Evolutionary conservation across 2,797 vertebrate species (phyloP).

Genomic region (Gymnocypris eckloni): DNA sequence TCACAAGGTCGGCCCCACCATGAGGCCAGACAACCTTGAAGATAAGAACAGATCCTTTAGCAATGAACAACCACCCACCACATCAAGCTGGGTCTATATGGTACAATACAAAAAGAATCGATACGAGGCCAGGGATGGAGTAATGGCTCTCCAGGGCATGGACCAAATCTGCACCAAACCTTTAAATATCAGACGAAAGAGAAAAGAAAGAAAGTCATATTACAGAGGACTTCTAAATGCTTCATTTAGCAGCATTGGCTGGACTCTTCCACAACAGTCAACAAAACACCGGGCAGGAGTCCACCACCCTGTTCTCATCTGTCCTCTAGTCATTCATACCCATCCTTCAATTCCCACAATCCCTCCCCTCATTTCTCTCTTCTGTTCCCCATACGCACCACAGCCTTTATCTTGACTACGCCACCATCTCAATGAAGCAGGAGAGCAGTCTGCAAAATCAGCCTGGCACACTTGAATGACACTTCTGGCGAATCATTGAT

Average conservation of each 20-base stretch:
- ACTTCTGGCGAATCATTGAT: constrained; percentile 47
- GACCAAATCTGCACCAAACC: constrained; percentile 25
- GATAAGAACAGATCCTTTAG: constrained; percentile 47
- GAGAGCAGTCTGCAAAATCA: constrained; percentile 31
- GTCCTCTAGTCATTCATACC: constrained; percentile 32
- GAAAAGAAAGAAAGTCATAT: neutral
- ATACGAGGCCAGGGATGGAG: constrained; percentile 37
- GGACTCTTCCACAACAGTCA: constrained; percentile 29
- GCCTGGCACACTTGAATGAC: constrained; percentile 36
- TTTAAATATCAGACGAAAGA: neutral
- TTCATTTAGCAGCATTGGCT: constrained; percentile 40
- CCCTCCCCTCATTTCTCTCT: constrained; percentile 31
- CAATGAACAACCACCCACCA: constrained; percentile 11
- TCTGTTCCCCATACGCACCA: constrained; percentile 34
- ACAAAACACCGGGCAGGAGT: neutral
- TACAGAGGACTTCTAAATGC: constrained; percentile 29
- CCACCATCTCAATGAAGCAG: constrained; percentile 39
- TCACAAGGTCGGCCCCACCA: constrained; percentile 36
- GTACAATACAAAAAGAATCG: constrained; percentile 26
- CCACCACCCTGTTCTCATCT: constrained; percentile 20
- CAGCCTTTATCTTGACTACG: constrained; percentile 45
- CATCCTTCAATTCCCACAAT: constrained; percentile 38
- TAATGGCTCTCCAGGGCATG: constrained; percentile 39
- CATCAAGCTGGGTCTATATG: constrained; percentile 32
- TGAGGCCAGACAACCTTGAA: constrained; percentile 41